A percentile compares a stretch with the other conserved stretches of the same genome.
Conservation (phyloP, 1,140 invertebrate species). For the Sitobion miscanthi region DNA sequence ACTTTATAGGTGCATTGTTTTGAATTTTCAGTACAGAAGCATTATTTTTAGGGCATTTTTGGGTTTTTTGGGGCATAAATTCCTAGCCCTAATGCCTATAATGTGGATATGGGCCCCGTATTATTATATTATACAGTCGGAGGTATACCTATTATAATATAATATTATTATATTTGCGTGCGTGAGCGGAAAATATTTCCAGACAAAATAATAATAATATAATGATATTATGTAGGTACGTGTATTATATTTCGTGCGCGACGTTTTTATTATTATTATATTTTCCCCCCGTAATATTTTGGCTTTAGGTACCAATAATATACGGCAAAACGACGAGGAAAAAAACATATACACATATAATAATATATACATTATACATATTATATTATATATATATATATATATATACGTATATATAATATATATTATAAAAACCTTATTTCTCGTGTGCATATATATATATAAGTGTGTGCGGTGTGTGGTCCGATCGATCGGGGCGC, state of each 20-base stretch:
- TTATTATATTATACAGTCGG: too few relatives aligned
- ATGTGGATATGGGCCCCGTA: too few relatives aligned
- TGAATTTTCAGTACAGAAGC: too few relatives aligned
- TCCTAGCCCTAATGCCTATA: too few relatives aligned
- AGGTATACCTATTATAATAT: background rate
- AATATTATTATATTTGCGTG: background rate
- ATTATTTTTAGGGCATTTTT: too few relatives aligned
- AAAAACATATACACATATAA: background rate
- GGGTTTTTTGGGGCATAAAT: too few relatives aligned
- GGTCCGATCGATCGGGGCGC: constrained; percentile 56
- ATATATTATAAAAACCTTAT: constrained; percentile 12
- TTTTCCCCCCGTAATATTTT: background rate
- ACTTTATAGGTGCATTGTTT: too few relatives aligned
- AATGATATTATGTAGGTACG: background rate
- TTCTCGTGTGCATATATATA: background rate
- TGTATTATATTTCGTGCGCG: constrained; percentile 41
- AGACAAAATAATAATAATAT: constrained; percentile 10
- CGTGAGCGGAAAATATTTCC: constrained; percentile 4
- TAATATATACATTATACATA: constrained; percentile 1
- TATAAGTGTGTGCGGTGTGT: constrained; percentile 24
- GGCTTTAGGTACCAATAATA: background rate
- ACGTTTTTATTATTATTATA: constrained; percentile 14
- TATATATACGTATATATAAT: background rate
- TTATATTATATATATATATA: background rate
- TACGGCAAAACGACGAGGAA: background rate